Evolutionary conservation across 2,888 invertebrate genomes (phyloP).

Genomic region (Chrysotoxum bicinctum): DNA sequence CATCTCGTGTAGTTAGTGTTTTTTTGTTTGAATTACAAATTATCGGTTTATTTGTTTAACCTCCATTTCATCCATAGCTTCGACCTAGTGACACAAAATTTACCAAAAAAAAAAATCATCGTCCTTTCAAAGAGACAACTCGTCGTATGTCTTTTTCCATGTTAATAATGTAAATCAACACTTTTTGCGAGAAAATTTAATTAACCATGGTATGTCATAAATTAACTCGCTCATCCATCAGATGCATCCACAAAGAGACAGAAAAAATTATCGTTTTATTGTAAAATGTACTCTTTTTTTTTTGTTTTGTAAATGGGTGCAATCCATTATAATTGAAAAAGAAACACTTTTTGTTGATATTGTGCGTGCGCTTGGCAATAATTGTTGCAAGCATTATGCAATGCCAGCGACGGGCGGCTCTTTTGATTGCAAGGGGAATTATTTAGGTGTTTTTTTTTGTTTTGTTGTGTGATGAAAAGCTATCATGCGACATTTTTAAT

Average conservation of each 20-base stretch:
- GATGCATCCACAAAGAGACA: background rate
- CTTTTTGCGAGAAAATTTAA: conserved; percentile 55
- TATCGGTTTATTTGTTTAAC: conserved; percentile 6
- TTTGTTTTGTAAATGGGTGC: background rate
- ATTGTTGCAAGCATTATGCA: conserved; percentile 32
- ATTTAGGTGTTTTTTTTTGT: background rate
- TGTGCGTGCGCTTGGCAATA: conserved; percentile 23
- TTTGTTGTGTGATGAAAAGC: background rate
- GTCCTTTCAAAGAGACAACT: conserved; percentile 36
- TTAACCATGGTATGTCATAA: conserved; percentile 55
- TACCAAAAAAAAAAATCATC: background rate
- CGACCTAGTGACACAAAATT: conserved; percentile 30
- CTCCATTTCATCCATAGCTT: conserved; percentile 1
- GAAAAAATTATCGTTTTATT: background rate
- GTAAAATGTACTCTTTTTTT: background rate
- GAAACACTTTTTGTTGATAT: conserved; percentile 24
- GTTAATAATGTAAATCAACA: conserved; percentile 57
- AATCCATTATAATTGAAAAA: conserved; percentile 40
- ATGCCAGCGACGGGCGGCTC: conserved; percentile 21
- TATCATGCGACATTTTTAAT: conserved; percentile 15
- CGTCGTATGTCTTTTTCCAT: conserved; percentile 7
- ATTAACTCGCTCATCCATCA: conserved; percentile 14
- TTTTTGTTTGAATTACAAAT: background rate
- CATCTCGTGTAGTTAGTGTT: background rate
- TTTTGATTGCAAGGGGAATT: conserved; percentile 3